These are phyloP conservation scores for Enoplosus armatus DNA, from an alignment of 2,797 vertebrate species.

Conservation along the genomic window DNA sequence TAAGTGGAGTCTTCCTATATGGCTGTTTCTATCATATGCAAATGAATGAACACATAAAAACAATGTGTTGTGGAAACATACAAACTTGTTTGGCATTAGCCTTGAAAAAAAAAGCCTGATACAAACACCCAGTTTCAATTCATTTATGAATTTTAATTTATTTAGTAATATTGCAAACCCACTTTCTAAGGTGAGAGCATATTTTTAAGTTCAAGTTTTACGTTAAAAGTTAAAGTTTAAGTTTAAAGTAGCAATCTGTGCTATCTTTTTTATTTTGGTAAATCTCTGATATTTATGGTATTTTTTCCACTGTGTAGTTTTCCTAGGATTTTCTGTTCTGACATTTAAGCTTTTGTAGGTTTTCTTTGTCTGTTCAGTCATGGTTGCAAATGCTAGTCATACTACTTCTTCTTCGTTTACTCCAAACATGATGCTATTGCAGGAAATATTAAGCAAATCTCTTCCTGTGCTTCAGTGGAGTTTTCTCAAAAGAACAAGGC, in stretches of 20 bases:
- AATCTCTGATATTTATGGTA: not conserved
- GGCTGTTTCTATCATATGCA: constrained; percentile 23
- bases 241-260: not conserved
- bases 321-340: not conserved
- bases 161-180: not conserved
- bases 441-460: constrained; percentile 26
- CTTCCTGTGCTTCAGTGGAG: not conserved
- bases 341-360: not conserved
- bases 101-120: not conserved
- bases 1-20: not conserved
- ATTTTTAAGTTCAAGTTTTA: not conserved
- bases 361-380: not conserved
- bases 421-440: not conserved
- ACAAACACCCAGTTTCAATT: not conserved
- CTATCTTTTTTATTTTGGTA: not conserved
- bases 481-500: not conserved
- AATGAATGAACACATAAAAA: not conserved
- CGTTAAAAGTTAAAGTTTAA: not conserved
- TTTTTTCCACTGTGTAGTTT: not conserved
- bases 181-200: not conserved
- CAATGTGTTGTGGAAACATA: not conserved
- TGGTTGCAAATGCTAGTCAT: not conserved
- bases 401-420: not conserved
- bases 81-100: not conserved
- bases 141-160: not conserved